A percentile compares a stretch with the other conserved stretches of the same genome.
Conservation (phyloP, 2,113 vertebrate genomes). For the Mellivora capensis region DNA sequence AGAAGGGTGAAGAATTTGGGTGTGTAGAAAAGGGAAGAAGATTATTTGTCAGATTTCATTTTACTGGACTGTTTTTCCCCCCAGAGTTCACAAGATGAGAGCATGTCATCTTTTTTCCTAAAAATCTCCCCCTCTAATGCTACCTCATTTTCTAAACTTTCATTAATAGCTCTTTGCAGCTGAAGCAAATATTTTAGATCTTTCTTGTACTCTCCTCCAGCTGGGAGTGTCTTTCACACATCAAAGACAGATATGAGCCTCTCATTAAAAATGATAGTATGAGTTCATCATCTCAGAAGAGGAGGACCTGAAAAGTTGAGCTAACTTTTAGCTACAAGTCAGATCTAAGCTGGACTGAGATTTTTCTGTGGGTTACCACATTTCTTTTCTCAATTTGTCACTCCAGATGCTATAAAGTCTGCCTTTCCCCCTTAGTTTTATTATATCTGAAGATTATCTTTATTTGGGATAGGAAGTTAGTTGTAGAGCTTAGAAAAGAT, state of each 20-base stretch:
- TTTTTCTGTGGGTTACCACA: background rate
- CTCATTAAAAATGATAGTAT: conserved; percentile 68
- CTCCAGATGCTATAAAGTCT: conserved; percentile 41
- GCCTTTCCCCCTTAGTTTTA: conserved; percentile 30
- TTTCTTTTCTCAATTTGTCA: conserved; percentile 43
- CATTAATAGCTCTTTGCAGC: conserved; percentile 64
- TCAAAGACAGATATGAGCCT: conserved; percentile 66
- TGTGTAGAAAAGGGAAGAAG: background rate
- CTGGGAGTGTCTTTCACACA: conserved; percentile 74
- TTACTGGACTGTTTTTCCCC: conserved; percentile 20
- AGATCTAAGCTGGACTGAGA: background rate
- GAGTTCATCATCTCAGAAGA: conserved; percentile 64
- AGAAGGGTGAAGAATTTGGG: background rate
- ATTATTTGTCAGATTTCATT: conserved; percentile 52
- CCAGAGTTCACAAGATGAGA: conserved; percentile 54
- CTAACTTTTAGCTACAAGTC: conserved; percentile 44
- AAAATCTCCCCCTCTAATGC: background rate
- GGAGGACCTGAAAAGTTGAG: conserved; percentile 56
- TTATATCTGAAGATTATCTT: conserved; percentile 38
- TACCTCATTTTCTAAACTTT: conserved; percentile 65
- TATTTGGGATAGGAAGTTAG: conserved; percentile 25
- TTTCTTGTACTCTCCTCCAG: conserved; percentile 62
- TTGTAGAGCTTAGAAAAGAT: conserved; percentile 41
- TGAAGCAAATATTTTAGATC: conserved; percentile 71
- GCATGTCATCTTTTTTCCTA: conserved; percentile 33